phyloP scores from a whole-genome alignment of 92 coral and sea anemone genomes.

The Porites rus region DNA sequence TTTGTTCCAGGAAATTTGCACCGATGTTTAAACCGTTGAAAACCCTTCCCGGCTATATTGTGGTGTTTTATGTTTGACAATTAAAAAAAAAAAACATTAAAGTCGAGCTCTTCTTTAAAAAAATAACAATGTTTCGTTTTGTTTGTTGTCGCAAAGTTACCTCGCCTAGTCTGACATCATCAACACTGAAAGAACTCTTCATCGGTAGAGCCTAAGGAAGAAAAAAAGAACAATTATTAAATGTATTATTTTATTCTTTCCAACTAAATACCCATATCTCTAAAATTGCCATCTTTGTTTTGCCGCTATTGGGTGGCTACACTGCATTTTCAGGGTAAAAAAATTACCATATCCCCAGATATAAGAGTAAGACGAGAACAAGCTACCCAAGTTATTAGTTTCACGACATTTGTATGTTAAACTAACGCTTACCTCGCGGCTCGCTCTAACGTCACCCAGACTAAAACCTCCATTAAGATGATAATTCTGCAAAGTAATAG shows the following conservation, averaged over 20 bases:
- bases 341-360: not conserved
- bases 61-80: no score
- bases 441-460: not conserved
- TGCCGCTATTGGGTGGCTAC: no score
- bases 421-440: not conserved
- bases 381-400: not conserved
- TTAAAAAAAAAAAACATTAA: not conserved
- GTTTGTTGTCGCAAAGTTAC: not conserved
- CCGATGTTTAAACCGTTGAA: no score
- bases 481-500: not conserved
- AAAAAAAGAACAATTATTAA: not conserved
- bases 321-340: not conserved
- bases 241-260: not conserved
- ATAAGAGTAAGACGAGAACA: not conserved
- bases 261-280: not conserved
- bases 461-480: not conserved
- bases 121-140: not conserved
- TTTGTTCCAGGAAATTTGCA: no score
- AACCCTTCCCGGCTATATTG: no score
- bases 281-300: no score
- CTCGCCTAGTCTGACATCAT: slow-evolving; percentile 12
- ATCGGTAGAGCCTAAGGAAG: not conserved
- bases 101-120: not conserved
- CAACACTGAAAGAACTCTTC: slow-evolving; percentile 1
- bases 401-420: no score